Base-by-base conservation (phyloP, 2,888 invertebrate genomes). In the Ellobium chinense region DNA sequence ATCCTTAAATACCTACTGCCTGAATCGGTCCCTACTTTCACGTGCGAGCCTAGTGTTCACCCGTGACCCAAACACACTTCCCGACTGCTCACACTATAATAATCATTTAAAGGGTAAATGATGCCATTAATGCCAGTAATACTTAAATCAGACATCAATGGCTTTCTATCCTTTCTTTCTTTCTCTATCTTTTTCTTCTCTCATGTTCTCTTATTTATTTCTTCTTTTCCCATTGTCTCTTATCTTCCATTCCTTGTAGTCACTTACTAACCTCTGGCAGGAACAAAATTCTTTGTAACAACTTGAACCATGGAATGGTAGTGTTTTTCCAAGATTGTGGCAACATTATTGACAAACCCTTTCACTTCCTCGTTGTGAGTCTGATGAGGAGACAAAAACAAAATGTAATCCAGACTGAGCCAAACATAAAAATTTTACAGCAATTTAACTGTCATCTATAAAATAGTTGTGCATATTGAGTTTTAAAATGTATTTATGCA, bases 311-410 rank as follows among this genome's bases (percentile, higher is more conserved):
- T 82, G 7, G 90, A 88, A 21, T 89, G 89, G 76, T 86, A 88
- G 37, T 85, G 85, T 46, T 86, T 82, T 56, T 87, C 87, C 36
- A 91, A 77, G 46, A 89, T 83, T 63, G 87, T 84, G 9, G 87
- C 89, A 29, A 91, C 89, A 84, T 90, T 91, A 36, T 86, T 87
- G 0, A 88, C 82, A 86, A 91, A 91, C 0, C 87, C 88, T 82
- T 83, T 85, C 85, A 90, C 85, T 80, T 91, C 90, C 73, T 89
- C 89, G 74, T 87, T 86, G 81, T 89, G 88, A 1, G 56, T 12
- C 78, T 78, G 63, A 12, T 27, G 36, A 68, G 7, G 1, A 68
- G 1, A 39, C 31, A 0, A 18, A 65, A 21, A 65, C 24, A 34
- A 65, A 65, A 5, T n/a, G n/a, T n/a, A n/a, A n/a, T n/a, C n/a